phyloP scores from a whole-genome alignment of 2,888 invertebrate species.

The Drosophila nr. perissopoda region DNA sequence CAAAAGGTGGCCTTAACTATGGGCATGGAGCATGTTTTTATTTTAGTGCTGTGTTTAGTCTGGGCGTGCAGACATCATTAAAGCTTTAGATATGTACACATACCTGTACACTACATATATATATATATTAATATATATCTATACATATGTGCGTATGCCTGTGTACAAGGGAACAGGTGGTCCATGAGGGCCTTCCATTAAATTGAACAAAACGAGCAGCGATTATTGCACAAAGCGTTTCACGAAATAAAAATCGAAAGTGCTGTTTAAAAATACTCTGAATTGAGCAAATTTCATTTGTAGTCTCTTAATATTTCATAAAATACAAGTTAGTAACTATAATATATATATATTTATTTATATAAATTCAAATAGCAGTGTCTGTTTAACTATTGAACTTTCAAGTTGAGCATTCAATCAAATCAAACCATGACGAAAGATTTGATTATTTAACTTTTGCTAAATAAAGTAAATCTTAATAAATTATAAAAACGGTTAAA shows the following conservation, averaged over 20 bases:
- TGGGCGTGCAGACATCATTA: conserved; percentile 55
- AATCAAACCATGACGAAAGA: not conserved
- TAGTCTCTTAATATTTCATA: not conserved
- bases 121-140: not conserved
- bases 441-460: not conserved
- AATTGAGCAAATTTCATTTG: not conserved
- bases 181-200: conserved; percentile 38
- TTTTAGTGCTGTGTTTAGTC: conserved; percentile 72
- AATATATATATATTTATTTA: not conserved
- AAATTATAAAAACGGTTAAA: not conserved
- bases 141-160: not conserved
- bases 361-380: not conserved
- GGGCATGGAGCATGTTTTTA: conserved; percentile 39
- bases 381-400: not conserved
- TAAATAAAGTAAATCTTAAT: not conserved
- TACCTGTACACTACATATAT: not conserved
- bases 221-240: conserved; percentile 19
- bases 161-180: conserved; percentile 49
- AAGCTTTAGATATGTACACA: conserved; percentile 19
- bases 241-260: conserved; percentile 12
- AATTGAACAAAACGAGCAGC: conserved; percentile 44
- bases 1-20: conserved; percentile 44
- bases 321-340: not conserved
- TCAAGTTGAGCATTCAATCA: not conserved
- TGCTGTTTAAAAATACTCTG: not conserved